Evolutionary conservation across 2,888 invertebrate genomes (phyloP), one percentile per base, ranked within the genome.

Genomic region (Villa cingulata): DNA sequence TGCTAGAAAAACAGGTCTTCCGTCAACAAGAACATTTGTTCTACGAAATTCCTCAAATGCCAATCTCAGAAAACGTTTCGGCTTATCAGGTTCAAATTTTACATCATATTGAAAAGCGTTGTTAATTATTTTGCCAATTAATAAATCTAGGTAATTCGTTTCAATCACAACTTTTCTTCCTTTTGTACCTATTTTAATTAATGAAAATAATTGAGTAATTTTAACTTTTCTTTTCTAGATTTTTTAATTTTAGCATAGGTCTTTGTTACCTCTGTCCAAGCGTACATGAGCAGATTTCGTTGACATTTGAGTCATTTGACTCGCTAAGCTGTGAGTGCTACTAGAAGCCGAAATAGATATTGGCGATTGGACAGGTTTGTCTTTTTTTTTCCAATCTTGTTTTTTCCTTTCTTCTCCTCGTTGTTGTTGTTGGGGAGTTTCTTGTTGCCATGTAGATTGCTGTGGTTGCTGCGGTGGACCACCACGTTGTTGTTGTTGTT

Each of bases 41-140:
- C 52, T 29, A 7, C 70, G 66, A 4, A 68, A 68, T 3, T 53
- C 51, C 3, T 64, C 60, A 53, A 77, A 76, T 1, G 74, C 76
- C 1, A 52, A 43, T 1, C 78, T 68, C 45, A 79, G 57, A 54
- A 80, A 66, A 55, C 75, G 78, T 56, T 80, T 84, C 0, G 86
- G 84, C 39, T 65, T 76, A 16, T 85, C 83, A 0, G 86, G 86
- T 2, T 62, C 70, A 34, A 86, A 74, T 1, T 66, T 72, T 0
- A 91, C 83, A 58, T 96, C 95, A 64, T 96, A 96, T 59, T 96
- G 94, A 59, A 74, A 66, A 62, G 74, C 73, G 1, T 54, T 56
- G 7, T 61, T 53, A 6, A 73, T 66, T 39, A 75, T 70, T 50
- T 72, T 67, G 2, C 56, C 48, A 45, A 82, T 68, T 10, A 61